Evolutionary conservation across 2,113 vertebrate species (phyloP), one percentile per base, ranked within the genome.

Genomic region (Salvelinus namaycush): DNA sequence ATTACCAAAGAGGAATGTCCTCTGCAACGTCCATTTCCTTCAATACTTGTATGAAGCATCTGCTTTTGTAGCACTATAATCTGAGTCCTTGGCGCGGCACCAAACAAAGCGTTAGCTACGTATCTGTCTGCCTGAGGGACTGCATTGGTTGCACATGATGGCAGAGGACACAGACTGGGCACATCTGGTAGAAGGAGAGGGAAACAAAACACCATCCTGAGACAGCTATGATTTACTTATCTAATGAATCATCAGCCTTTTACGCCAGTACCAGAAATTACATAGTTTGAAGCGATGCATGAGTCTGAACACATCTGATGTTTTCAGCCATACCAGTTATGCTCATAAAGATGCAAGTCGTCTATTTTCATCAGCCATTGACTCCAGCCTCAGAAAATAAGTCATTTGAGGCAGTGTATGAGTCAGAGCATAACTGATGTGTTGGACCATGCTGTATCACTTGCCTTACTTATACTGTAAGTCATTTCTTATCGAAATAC

Each of bases 41-140:
- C 34, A 31, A 49, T 51, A 27, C 67, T 68, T 68, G 2, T 65
- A 59, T 67, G 72, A 68, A 79, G 68, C 20, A 48, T 66, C 81
- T 67, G 76, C 81, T 69, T 83, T 18, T 68, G n/a, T 49, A 13
- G 7, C 49, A 75, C 76, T 84, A 73, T 76, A 75, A n/a, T n/a
- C 70, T 44, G 39, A 44, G 39, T 49, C 51, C 65, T 67, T 57
- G 9, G 82, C 65, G 64, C 79, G 80, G 69, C 49, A n/a, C 57
- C 54, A 70, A 84, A 88, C 86, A 90, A 87, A 87, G 8, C 9
- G 39, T 11, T 44, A 44, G 39, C 27, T 84, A 76, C 75, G 82
- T 2, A 77, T 79, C 87, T 91, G 87, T 90, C 89, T 62, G 59
- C n/a, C 87, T 90, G 90, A 88, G 85, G 76, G 73, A 68, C n/a